Base-by-base conservation (phyloP, 1,140 invertebrate species). In the Oppia nitens region DNA sequence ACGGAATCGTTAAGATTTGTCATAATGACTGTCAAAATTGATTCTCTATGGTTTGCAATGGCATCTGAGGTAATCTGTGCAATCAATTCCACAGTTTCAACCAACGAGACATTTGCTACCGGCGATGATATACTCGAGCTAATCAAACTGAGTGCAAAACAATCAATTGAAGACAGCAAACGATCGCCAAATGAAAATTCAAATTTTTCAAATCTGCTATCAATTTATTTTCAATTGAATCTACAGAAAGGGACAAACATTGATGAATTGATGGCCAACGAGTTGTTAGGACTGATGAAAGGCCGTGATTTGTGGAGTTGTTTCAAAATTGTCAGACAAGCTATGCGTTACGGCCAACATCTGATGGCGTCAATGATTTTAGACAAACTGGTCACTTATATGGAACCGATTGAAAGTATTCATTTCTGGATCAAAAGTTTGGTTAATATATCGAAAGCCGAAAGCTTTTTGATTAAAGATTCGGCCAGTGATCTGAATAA, bases 401-500 rank as follows among this genome's bases (percentile, higher is more conserved):
- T 62, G 17, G 57, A 54, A 47, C 50, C 61, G 17, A 86, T 85
- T 17, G 92, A 96, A 67, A 83, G 90, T 67, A 79, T 87, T 47
- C 83, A 92, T 67, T 91, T 91, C 67, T 95, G 90, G 85, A 70
- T 96, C 45, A 78, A 81, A 0, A 84, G 84, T 3, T 72, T 95
- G 20, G 65, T 69, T 29, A 68, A 74, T 57, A 64, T 77, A 9
- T 70, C 74, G 61, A 24, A 62, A 45, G 76, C 71, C 23, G 76
- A 78, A 63, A 69, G 63, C 50, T 65, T 65, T 27, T 64, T 77
- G 14, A 62, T 63, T 2, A 52, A 50, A 48, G 23, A 25, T 20
- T 14, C 17, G n/a, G 28, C n/a, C 14, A 24, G 11, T 29, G n/a
- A 53, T 20, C 56, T 59, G 29, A 55, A 58, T 9, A 57, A 62